These are phyloP conservation scores for Adelges cooleyi DNA, from an alignment of 1,140 invertebrate species.

Conservation along the genomic window DNA sequence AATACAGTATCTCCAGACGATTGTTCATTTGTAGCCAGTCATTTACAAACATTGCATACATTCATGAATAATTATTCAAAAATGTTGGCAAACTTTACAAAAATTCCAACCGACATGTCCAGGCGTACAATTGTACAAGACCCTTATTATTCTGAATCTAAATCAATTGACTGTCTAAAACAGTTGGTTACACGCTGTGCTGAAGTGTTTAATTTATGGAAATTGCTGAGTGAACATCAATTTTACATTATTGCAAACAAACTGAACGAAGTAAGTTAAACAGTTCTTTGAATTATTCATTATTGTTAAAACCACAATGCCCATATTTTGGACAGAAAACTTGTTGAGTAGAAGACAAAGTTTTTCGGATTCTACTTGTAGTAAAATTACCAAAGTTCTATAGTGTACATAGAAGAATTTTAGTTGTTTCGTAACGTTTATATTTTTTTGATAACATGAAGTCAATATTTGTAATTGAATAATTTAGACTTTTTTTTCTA, in stretches of 20 bases:
- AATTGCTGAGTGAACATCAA: constrained; percentile 83
- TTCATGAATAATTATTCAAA: constrained; percentile 27
- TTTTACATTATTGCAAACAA: constrained; percentile 61
- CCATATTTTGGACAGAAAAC: too few relatives aligned
- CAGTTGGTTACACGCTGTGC: constrained; percentile 65
- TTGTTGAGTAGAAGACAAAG: too few relatives aligned
- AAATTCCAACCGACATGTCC: not conserved
- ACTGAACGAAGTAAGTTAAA: constrained; percentile 43
- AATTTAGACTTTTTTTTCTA: too few relatives aligned
- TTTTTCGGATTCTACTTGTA: too few relatives aligned
- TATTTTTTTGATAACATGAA: too few relatives aligned
- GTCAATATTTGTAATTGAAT: too few relatives aligned
- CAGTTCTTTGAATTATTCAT: too few relatives aligned
- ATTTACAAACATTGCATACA: constrained; percentile 18
- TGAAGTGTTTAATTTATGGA: constrained; percentile 89
- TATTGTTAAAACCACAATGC: too few relatives aligned
- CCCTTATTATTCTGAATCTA: constrained; percentile 32
- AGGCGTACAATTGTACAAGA: not conserved
- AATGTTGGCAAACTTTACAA: constrained; percentile 2
- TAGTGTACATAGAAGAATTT: too few relatives aligned
- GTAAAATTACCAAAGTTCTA: too few relatives aligned
- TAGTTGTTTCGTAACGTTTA: too few relatives aligned
- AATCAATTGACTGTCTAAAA: constrained; percentile 65
- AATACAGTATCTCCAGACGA: constrained; percentile 22
- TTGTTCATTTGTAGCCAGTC: constrained; percentile 22